Base-by-base conservation (phyloP, 2,797 vertebrate genomes). In the Momotus momota region DNA sequence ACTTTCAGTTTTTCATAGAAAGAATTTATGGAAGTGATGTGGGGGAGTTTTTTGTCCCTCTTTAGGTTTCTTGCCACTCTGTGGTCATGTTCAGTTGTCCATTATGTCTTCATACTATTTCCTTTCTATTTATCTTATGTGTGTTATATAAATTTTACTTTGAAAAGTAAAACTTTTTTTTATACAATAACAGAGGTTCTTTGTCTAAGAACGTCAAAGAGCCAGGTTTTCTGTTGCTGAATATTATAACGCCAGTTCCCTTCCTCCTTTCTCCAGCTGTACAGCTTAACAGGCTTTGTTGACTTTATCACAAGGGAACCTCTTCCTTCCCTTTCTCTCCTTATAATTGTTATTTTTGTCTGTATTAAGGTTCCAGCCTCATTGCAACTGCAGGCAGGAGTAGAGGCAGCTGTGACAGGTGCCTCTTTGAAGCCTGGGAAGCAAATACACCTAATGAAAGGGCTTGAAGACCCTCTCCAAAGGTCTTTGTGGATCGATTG, bases 401-500 rank as follows among this genome's bases (percentile, higher is more conserved):
- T 4, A 3, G 29, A 82, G 67, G 74, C 81, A 85, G 88, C 52
- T 82, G 77, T 93, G 84, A 52, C 74, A 90, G 83, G 67, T 46
- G 81, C 45, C 49, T 61, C 92, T 94, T 92, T 95, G 91, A 93
- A 86, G 67, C 75, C 69, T 93, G 90, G 41, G 61, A 70, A 86
- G 85, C 1, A 88, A 90, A 91, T 67, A 23, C 16, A 65, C 69
- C 80, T 93, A 78, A 91, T 69, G 57, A 91, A 94, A 88, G 88
- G 75, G 70, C 81, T 90, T 61, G 49, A 64, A 54, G 69, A 54
- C 13, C 40, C 65, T 88, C 54, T 93, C 49, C 27, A 81, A 94
- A 91, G 70, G 73, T 88, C 80, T 54, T 78, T 69, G 58, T 83
- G 72, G 66, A 90, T 94, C 43, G 3, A 51, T 86, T 52, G 2